Evolutionary conservation across 2,888 invertebrate species (phyloP).

Genomic region (Atrina japonica): DNA sequence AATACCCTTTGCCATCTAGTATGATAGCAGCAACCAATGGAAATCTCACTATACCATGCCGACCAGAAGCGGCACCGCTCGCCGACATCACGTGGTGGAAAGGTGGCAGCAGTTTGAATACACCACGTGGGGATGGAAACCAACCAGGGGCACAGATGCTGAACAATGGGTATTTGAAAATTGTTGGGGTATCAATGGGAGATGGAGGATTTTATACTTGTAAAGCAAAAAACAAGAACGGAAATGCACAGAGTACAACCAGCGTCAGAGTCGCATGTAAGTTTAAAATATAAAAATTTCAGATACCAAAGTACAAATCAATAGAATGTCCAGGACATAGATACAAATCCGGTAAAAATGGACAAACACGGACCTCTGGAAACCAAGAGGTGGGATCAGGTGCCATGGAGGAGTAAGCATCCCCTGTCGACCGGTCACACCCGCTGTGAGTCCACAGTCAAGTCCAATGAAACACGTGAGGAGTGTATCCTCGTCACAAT

Average conservation of each 20-base stretch:
- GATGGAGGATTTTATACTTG: conserved; percentile 74
- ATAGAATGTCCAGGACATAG: no score
- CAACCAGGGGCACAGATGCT: conserved; percentile 17
- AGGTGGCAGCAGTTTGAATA: conserved; percentile 87
- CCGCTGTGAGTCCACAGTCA: no score
- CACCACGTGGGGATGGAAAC: conserved; percentile 7
- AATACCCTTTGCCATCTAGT: conserved; percentile 89
- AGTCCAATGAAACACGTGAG: no score
- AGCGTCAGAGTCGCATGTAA: conserved; percentile 44
- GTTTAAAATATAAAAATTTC: conserved; percentile 10
- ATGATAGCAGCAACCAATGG: conserved; percentile 95
- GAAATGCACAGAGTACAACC: conserved; percentile 47
- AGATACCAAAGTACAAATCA: no score
- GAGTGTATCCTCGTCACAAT: no score
- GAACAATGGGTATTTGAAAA: conserved; percentile 89
- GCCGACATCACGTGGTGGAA: conserved; percentile 92
- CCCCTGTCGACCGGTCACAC: no score
- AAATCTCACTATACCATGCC: conserved; percentile 92
- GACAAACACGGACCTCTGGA: no score
- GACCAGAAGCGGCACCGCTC: conserved; percentile 95
- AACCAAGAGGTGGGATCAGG: no score
- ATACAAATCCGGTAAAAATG: no score
- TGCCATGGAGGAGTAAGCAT: no score
- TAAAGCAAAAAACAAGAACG: conserved; percentile 66
- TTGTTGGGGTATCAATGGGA: conserved; percentile 82